These are phyloP conservation scores for Acanthochromis polyacanthus DNA, from an alignment of 2,113 vertebrate genomes.

Conservation along the genomic window DNA sequence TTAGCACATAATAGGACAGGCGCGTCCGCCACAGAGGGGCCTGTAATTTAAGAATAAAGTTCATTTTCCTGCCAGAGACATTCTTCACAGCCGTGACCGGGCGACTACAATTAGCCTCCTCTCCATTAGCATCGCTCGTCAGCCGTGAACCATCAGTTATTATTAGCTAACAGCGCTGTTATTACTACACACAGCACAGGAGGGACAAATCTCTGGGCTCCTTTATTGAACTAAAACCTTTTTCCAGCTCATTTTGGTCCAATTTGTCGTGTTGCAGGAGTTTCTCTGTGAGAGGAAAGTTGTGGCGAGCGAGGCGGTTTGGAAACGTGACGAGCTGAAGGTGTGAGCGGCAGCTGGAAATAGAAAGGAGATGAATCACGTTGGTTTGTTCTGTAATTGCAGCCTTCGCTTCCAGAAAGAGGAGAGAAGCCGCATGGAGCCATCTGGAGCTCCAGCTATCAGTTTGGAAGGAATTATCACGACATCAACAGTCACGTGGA, in stretches of 20 bases:
- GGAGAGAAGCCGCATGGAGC: not conserved
- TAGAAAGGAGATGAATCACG: constrained; percentile 59
- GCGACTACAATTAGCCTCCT: constrained; percentile 71
- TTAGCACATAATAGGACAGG: constrained; percentile 84
- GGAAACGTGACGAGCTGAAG: constrained; percentile 20
- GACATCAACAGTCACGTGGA: constrained; percentile 16
- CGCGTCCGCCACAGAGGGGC: constrained; percentile 71
- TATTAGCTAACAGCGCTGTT: constrained; percentile 64
- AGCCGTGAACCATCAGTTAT: constrained; percentile 72
- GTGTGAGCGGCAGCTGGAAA: constrained; percentile 68
- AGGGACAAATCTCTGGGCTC: constrained; percentile 26
- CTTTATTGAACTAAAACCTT: constrained; percentile 22
- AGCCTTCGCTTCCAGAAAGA: constrained; percentile 30
- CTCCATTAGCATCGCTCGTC: constrained; percentile 73
- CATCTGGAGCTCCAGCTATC: constrained; percentile 51
- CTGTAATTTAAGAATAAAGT: constrained; percentile 79
- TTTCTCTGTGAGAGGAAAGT: not conserved
- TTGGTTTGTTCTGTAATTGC: constrained; percentile 51
- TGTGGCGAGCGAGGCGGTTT: not conserved
- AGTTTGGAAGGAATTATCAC: constrained; percentile 18
- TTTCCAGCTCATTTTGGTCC: constrained; percentile 30
- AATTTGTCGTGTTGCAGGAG: constrained; percentile 16
- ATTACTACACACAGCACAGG: constrained; percentile 14
- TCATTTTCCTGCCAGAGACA: constrained; percentile 71
- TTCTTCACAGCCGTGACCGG: constrained; percentile 71